These are phyloP conservation scores for Holothuria glaberrima DNA, from an alignment of 35 echinoderm and acorn worm species.

Conservation along the genomic window DNA sequence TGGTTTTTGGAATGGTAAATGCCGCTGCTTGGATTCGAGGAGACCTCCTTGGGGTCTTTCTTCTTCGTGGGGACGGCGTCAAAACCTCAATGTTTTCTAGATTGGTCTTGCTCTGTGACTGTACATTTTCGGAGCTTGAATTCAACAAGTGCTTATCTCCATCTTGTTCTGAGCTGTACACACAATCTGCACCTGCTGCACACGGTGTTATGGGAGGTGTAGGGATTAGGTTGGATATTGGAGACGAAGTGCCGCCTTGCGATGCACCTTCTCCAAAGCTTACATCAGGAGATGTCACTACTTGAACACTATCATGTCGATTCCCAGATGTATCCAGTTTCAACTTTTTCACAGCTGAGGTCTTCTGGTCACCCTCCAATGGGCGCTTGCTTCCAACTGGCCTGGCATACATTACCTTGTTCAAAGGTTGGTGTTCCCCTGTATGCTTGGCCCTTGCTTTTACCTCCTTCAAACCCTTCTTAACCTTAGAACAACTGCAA, in stretches of 20 bases:
- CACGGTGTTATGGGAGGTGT: not conserved
- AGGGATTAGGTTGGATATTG: not conserved
- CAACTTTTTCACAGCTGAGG: not conserved
- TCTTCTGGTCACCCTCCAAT: not conserved
- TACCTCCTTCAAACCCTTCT: not conserved
- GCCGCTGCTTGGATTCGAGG: conserved; percentile 54
- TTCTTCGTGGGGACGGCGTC: not conserved
- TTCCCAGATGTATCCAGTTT: not conserved
- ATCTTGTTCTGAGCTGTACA: not conserved
- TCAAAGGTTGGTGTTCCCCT: not conserved
- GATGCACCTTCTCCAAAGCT: not conserved
- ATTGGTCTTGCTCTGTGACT: not conserved
- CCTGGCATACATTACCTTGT: conserved; percentile 37
- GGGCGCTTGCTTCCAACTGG: not conserved
- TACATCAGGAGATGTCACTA: not conserved
- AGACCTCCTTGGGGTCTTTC: not conserved
- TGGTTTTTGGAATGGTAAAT: conserved; percentile 41
- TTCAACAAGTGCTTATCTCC: not conserved
- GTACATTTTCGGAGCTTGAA: not conserved
- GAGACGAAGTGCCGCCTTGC: too few relatives aligned
- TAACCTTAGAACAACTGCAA: conserved; percentile 11
- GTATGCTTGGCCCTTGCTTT: not conserved
- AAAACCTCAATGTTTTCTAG: conserved; percentile 23
- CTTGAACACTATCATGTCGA: conserved; percentile 2
- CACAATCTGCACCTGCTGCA: conserved; percentile 6